phyloP scores from a whole-genome alignment of 2,113 vertebrate genomes.

The Empidonax traillii region DNA sequence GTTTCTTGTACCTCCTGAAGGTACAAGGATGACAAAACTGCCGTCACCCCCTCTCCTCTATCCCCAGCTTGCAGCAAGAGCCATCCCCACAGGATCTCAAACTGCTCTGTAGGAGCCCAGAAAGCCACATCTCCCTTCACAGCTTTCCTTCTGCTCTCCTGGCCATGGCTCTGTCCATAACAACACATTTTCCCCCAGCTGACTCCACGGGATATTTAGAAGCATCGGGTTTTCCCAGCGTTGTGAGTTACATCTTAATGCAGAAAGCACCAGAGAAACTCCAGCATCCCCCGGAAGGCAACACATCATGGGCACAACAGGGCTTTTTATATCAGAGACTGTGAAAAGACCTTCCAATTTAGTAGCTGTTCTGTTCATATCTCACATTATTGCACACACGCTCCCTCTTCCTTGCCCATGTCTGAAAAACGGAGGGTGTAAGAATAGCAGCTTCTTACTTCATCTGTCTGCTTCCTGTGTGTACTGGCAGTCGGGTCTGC shows the following conservation, averaged over 20 bases:
- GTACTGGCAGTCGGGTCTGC: background rate
- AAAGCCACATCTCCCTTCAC: background rate
- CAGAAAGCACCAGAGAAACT: background rate
- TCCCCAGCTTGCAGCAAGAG: background rate
- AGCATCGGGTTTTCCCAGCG: background rate
- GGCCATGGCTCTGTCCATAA: background rate
- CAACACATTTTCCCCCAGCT: background rate
- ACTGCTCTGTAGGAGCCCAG: accelerated
- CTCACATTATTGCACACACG: background rate
- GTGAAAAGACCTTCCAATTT: conserved; percentile 36
- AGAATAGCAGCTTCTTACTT: conserved; percentile 42
- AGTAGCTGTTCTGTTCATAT: conserved; percentile 6
- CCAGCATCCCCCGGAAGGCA: background rate
- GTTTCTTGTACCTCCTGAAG: background rate
- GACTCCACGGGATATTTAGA: background rate
- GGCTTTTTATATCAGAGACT: conserved; percentile 25
- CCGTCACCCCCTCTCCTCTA: background rate
- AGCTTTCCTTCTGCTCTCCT: background rate
- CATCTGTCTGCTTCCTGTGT: conserved; percentile 40
- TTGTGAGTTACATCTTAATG: background rate
- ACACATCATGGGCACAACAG: background rate
- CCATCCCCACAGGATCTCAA: accelerated
- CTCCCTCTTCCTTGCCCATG: background rate
- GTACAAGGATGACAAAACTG: no score
- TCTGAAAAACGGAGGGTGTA: background rate